Evolutionary conservation across 2,888 invertebrate species (phyloP).

Genomic region (Meteorus cinctellus): DNA sequence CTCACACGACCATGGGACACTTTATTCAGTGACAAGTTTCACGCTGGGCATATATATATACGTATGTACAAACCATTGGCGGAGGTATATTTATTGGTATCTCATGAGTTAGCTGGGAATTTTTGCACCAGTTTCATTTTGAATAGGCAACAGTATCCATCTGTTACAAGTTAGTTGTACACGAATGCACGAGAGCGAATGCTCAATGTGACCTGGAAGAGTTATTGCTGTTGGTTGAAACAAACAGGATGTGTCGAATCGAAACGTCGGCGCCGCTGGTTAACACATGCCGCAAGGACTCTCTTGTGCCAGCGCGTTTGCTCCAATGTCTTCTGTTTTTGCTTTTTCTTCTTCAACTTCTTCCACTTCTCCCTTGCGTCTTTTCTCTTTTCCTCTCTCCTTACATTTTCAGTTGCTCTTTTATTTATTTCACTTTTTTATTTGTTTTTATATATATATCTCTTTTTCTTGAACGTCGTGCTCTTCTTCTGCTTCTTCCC

Average conservation of each 20-base stretch:
- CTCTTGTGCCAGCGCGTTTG: slow-evolving; percentile 40
- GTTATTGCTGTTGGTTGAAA: slow-evolving; percentile 40
- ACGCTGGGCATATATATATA: slow-evolving; percentile 46
- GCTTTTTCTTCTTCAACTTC: slow-evolving; percentile 24
- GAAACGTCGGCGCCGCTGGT: slow-evolving; percentile 58
- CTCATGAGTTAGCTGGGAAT: slow-evolving; percentile 26
- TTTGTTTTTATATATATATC: slow-evolving; percentile 13
- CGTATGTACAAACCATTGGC: slow-evolving; percentile 46
- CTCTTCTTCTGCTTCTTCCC: slow-evolving; percentile 26
- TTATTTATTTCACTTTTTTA: slow-evolving; percentile 26
- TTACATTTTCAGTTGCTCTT: slow-evolving; percentile 42
- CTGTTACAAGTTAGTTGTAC: slow-evolving; percentile 1
- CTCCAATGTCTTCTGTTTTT: slow-evolving; percentile 23
- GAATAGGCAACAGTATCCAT: neutral
- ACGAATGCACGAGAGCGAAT: neutral
- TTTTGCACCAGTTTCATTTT: slow-evolving; percentile 6
- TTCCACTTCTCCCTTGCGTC: slow-evolving; percentile 18
- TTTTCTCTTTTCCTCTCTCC: slow-evolving; percentile 35
- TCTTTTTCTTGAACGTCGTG: slow-evolving; percentile 30
- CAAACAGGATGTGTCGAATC: slow-evolving; percentile 58
- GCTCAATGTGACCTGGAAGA: slow-evolving; percentile 28
- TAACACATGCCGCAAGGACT: slow-evolving; percentile 58
- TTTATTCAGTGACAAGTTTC: slow-evolving; percentile 60
- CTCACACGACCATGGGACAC: slow-evolving; percentile 49
- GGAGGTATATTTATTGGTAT: slow-evolving; percentile 43